These are phyloP conservation scores for Phalanger gymnotis DNA, from an alignment of 2,797 vertebrate species.

Conservation along the genomic window DNA sequence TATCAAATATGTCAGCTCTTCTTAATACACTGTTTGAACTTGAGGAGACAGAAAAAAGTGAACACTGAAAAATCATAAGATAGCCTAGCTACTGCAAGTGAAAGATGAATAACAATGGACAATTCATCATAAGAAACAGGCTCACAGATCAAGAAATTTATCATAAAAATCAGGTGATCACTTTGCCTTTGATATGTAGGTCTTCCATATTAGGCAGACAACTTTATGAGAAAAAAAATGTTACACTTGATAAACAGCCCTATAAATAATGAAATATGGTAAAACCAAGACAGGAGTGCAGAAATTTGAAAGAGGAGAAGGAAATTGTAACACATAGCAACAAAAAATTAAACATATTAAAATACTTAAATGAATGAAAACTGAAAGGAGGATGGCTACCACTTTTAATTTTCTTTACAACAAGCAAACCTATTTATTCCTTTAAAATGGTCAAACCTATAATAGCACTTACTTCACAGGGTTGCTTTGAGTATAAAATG, in stretches of 20 bases:
- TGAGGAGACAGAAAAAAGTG: neutral
- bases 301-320: neutral
- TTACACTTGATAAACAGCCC: neutral
- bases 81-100: neutral
- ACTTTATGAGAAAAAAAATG: neutral
- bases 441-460: neutral
- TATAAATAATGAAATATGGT: neutral
- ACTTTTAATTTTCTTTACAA: neutral
- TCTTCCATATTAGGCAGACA: constrained; percentile 11
- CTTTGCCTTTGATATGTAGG: constrained; percentile 48
- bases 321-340: neutral
- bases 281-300: neutral
- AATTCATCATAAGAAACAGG: constrained; percentile 22
- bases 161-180: constrained; percentile 29
- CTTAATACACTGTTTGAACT: neutral
- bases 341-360: neutral
- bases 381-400: neutral
- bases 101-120: neutral
- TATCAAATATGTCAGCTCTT: neutral
- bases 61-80: constrained; percentile 27
- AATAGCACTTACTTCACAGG: neutral
- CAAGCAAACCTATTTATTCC: neutral
- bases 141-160: constrained; percentile 51
- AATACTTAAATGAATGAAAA: neutral
- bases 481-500: neutral